Evolutionary conservation across 2,797 vertebrate genomes (phyloP).

Genomic region (Schizopygopsis malacanthus): DNA sequence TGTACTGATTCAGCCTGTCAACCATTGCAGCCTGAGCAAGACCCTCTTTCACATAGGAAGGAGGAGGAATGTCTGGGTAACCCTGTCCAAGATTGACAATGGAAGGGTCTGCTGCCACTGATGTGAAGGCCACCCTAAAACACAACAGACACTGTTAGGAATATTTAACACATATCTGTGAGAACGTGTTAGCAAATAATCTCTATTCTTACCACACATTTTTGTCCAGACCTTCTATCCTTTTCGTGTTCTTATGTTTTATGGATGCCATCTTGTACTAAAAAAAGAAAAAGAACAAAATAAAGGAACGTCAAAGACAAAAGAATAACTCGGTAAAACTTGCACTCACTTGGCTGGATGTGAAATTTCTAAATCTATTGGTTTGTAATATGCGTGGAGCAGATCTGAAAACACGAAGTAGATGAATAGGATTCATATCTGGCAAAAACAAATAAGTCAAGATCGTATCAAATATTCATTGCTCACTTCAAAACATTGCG

Average conservation of each 20-base stretch:
- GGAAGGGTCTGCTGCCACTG: conserved; percentile 87
- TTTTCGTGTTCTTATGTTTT: conserved; percentile 85
- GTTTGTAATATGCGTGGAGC: conserved; percentile 35
- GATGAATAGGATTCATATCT: conserved; percentile 80
- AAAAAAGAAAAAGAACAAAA: conserved; percentile 50
- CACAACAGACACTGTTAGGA: not conserved
- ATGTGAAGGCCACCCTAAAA: conserved; percentile 89
- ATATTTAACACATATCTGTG: not conserved
- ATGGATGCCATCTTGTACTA: conserved; percentile 74
- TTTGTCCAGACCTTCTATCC: conserved; percentile 92
- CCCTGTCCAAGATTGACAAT: conserved; percentile 95
- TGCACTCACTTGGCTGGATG: conserved; percentile 82
- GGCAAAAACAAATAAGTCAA: conserved; percentile 33
- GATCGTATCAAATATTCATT: not conserved
- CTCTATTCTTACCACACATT: conserved; percentile 88
- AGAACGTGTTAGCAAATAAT: not conserved
- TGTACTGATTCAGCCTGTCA: conserved; percentile 93
- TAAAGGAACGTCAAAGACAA: not conserved
- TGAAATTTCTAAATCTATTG: conserved; percentile 66
- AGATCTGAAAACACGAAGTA: conserved; percentile 67
- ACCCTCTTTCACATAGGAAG: conserved; percentile 86
- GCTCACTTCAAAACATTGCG: conserved; percentile 17
- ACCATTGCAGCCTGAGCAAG: conserved; percentile 81
- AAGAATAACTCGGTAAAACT: not conserved
- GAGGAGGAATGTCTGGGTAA: conserved; percentile 90